Conservation (phyloP, 2,888 invertebrate genomes). For the Cheilosia impressa region DNA sequence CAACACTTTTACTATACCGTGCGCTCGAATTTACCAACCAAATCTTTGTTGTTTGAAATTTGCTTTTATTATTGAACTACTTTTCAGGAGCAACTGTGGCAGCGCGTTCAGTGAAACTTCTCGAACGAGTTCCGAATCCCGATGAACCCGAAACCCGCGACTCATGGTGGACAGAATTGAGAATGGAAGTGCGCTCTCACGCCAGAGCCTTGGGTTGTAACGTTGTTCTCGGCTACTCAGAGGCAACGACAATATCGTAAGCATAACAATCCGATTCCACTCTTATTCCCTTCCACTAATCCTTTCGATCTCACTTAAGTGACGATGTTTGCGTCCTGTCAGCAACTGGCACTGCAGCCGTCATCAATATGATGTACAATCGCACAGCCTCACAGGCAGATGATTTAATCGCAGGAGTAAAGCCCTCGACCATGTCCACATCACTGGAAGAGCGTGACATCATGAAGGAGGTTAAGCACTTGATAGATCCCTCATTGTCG, state of each 20-base stretch:
- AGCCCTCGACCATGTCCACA: constrained; percentile 83
- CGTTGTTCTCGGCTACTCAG: constrained; percentile 96
- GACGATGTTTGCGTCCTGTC: constrained; percentile 98
- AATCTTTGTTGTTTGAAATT: no score
- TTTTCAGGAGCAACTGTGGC: constrained; percentile 90
- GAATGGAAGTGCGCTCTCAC: constrained; percentile 97
- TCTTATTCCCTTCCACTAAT: neutral
- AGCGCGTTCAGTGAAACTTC: constrained; percentile 92
- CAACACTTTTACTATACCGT: no score
- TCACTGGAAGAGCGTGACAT: constrained; percentile 85
- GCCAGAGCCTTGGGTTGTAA: constrained; percentile 96
- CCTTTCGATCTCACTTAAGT: constrained; percentile 84
- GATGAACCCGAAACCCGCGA: constrained; percentile 96
- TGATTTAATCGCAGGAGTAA: constrained; percentile 76
- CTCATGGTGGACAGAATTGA: constrained; percentile 98
- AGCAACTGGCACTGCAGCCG: constrained; percentile 96
- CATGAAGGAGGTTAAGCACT: constrained; percentile 64
- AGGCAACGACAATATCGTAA: constrained; percentile 96
- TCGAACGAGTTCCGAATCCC: constrained; percentile 91
- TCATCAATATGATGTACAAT: constrained; percentile 87
- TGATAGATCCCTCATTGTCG: constrained; percentile 23
- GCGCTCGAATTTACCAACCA: no score
- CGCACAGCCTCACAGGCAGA: constrained; percentile 82
- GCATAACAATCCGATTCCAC: constrained; percentile 65
- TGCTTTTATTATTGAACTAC: no score